phyloP scores from a whole-genome alignment of 2,797 vertebrate genomes.

The Sciurus carolinensis region DNA sequence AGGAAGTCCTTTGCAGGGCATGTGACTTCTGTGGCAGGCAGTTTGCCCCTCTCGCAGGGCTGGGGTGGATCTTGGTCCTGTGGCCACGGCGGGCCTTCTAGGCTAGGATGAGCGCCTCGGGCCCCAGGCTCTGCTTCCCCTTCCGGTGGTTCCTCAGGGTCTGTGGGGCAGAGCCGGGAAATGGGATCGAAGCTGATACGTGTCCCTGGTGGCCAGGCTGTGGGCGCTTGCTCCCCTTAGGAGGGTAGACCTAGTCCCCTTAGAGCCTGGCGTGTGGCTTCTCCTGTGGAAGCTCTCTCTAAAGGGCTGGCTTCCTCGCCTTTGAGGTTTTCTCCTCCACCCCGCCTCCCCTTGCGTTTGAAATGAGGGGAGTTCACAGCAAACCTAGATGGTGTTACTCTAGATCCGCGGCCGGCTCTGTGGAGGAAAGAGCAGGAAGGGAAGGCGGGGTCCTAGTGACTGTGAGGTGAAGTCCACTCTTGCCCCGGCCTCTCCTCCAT shows the following conservation, averaged over 20 bases:
- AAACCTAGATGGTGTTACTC: not conserved
- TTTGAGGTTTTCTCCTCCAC: not conserved
- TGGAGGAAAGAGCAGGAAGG: not conserved
- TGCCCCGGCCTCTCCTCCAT: not conserved
- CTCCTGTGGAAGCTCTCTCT: not conserved
- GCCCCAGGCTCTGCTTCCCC: not conserved
- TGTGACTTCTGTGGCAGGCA: constrained; percentile 13
- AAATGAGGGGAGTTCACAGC: not conserved
- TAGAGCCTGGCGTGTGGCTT: not conserved
- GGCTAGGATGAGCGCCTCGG: not conserved
- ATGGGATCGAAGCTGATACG: not conserved
- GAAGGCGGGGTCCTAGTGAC: not conserved
- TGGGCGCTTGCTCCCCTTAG: not conserved
- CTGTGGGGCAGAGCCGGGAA: not conserved
- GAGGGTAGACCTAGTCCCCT: not conserved
- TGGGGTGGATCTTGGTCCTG: not conserved
- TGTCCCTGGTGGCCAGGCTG: not conserved
- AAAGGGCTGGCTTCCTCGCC: not conserved
- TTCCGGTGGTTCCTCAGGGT: not conserved
- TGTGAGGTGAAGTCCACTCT: not conserved
- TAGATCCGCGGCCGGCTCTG: not conserved
- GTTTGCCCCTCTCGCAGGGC: not conserved
- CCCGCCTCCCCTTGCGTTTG: not conserved
- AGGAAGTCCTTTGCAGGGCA: constrained; percentile 38
- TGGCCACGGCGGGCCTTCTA: not conserved